A percentile compares a stretch with the other conserved stretches of the same genome.
These are phyloP conservation scores for Dicentrarchus labrax DNA, from an alignment of 2,113 vertebrate genomes.

Conservation along the genomic window DNA sequence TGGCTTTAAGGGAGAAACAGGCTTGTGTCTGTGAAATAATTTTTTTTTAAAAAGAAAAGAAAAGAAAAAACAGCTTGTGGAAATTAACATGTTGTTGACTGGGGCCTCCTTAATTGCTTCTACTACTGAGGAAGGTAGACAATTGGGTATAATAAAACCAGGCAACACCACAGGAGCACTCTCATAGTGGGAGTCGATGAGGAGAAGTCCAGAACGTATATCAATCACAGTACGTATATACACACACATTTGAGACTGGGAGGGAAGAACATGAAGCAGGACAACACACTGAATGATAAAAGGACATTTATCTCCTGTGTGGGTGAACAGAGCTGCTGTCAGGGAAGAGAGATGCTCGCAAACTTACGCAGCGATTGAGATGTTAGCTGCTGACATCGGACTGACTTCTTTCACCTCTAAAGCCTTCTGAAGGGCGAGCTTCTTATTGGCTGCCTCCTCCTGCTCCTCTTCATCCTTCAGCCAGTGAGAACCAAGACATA, in stretches of 20 bases:
- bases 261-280: background rate
- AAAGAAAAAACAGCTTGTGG: background rate
- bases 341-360: background rate
- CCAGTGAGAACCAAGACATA: conserved; percentile 22
- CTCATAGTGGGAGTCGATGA: conserved; percentile 17
- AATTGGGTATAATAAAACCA: background rate
- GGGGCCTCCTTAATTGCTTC: conserved; percentile 53
- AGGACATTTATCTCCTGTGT: background rate
- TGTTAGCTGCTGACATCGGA: conserved; percentile 95
- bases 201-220: conserved; percentile 3
- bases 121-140: background rate
- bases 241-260: conserved; percentile 13
- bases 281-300: conserved; percentile 8
- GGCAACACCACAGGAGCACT: conserved; percentile 11
- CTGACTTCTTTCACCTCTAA: conserved; percentile 98
- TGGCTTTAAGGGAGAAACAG: background rate
- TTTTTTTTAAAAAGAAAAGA: background rate
- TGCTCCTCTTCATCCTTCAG: conserved; percentile 96
- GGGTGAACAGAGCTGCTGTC: conserved; percentile 4
- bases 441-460: conserved; percentile 98
- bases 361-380: conserved; percentile 97
- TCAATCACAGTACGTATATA: conserved; percentile 13
- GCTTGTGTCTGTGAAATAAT: background rate
- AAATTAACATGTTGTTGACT: background rate
- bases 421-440: conserved; percentile 96